Percentiles rank a stretch among this genome's conserved stretches.
These are phyloP conservation scores for Sceloporus undulatus DNA, from an alignment of 2,113 vertebrate species.

Conservation along the genomic window DNA sequence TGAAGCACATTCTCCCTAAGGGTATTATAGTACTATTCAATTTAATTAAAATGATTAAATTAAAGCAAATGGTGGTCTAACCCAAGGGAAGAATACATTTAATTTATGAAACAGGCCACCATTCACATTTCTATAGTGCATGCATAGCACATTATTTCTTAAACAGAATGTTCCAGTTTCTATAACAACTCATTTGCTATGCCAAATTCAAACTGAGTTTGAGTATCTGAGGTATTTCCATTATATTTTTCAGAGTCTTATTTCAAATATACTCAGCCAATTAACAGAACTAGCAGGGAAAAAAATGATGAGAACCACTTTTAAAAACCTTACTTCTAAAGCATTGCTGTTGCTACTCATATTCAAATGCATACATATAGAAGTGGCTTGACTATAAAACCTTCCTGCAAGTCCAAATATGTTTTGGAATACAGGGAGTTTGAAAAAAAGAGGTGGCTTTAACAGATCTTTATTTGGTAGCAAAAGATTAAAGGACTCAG, in stretches of 20 bases:
- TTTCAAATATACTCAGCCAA: constrained; percentile 7
- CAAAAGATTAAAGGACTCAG: neutral
- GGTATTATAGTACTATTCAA: constrained; percentile 64
- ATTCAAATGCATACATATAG: neutral
- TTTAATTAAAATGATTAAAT: constrained; percentile 80
- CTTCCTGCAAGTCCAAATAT: neutral
- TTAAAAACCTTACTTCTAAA: constrained; percentile 35
- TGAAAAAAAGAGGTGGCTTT: neutral
- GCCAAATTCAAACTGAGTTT: constrained; percentile 44
- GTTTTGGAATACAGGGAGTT: neutral
- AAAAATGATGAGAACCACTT: neutral
- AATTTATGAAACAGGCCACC: constrained; percentile 52
- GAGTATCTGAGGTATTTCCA: constrained; percentile 39
- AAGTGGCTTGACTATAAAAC: neutral
- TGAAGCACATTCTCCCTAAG: constrained; percentile 53
- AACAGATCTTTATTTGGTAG: neutral
- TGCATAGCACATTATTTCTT: constrained; percentile 33
- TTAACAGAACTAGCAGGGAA: neutral
- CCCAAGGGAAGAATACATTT: constrained; percentile 62
- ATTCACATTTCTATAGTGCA: constrained; percentile 35
- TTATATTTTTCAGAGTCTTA: constrained; percentile 31
- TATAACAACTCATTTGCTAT: constrained; percentile 39
- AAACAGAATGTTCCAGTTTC: constrained; percentile 31
- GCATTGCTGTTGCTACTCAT: neutral
- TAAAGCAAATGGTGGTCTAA: constrained; percentile 70